These are phyloP conservation scores for Phoebastria nigripes DNA, from an alignment of 2,797 vertebrate genomes.

Conservation along the genomic window DNA sequence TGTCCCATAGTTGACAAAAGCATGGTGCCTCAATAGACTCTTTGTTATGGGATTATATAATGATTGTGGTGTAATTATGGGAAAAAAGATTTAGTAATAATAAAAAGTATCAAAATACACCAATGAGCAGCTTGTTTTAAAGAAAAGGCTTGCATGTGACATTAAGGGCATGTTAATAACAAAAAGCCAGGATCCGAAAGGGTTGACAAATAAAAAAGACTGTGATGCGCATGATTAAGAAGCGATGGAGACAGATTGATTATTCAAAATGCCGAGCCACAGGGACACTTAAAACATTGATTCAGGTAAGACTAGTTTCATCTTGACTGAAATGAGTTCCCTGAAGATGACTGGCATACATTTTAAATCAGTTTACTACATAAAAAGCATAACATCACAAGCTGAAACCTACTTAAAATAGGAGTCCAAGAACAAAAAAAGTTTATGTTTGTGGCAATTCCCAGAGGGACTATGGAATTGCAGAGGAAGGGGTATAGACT, in stretches of 20 bases:
- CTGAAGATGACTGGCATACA: constrained; percentile 72
- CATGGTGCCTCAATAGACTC: constrained; percentile 92
- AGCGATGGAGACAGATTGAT: constrained; percentile 87
- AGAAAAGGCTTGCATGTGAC: constrained; percentile 82
- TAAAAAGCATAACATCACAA: constrained; percentile 54
- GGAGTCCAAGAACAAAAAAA: constrained; percentile 22
- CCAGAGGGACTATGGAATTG: constrained; percentile 34
- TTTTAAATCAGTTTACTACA: constrained; percentile 74
- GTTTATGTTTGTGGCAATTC: constrained; percentile 59
- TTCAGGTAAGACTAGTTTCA: constrained; percentile 86
- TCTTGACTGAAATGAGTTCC: constrained; percentile 83
- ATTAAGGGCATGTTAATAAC: constrained; percentile 79
- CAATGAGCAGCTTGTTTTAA: constrained; percentile 86
- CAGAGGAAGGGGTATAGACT: constrained; percentile 33
- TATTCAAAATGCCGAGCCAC: constrained; percentile 88
- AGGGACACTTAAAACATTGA: constrained; percentile 85
- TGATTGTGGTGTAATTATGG: constrained; percentile 99
- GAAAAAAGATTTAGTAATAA: constrained; percentile 90
- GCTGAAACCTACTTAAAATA: constrained; percentile 54
- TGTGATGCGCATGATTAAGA: constrained; percentile 81
- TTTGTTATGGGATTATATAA: constrained; percentile 99
- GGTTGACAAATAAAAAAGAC: constrained; percentile 84
- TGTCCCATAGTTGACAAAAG: constrained; percentile 96
- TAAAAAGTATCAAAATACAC: constrained; percentile 90
- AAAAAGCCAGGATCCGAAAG: constrained; percentile 75